These are phyloP conservation scores for Amitus sp. DNA, from an alignment of 2,888 invertebrate genomes.

Conservation along the genomic window DNA sequence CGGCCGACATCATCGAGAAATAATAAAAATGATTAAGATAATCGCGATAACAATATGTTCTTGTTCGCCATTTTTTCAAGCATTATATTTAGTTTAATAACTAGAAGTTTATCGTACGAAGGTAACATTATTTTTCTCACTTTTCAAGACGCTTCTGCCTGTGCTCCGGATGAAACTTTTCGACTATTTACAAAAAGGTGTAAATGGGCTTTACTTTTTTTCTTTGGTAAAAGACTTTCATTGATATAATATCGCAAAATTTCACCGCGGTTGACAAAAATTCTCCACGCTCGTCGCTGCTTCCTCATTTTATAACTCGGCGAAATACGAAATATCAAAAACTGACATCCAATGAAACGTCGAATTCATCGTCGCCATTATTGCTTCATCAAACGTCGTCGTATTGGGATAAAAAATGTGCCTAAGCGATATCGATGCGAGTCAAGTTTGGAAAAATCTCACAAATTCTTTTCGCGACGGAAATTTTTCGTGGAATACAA, in stretches of 20 bases:
- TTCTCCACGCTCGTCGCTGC: background rate
- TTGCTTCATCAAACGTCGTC: background rate
- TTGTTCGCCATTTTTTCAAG: conserved; percentile 23
- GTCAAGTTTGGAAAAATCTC: background rate
- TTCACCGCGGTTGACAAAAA: background rate
- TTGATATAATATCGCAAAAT: no score
- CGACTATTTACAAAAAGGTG: background rate
- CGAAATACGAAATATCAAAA: background rate
- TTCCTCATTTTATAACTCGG: background rate
- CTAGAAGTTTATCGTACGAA: conserved; percentile 33
- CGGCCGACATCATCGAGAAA: conserved; percentile 24
- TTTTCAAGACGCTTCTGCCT: conserved; percentile 4
- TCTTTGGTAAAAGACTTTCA: background rate
- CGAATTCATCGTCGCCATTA: background rate
- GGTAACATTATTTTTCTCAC: conserved; percentile 24
- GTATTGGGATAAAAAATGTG: background rate
- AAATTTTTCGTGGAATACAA: background rate
- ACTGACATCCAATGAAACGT: background rate
- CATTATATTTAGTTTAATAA: conserved; percentile 27
- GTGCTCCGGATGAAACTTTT: background rate
- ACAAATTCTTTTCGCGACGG: no score
- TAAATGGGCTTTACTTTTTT: conserved; percentile 1
- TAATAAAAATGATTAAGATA: conserved; percentile 18
- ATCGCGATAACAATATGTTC: conserved; percentile 24
- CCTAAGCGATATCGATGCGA: background rate